Evolutionary conservation across 2,797 vertebrate genomes (phyloP).

Genomic region (Artibeus jamaicensis): DNA sequence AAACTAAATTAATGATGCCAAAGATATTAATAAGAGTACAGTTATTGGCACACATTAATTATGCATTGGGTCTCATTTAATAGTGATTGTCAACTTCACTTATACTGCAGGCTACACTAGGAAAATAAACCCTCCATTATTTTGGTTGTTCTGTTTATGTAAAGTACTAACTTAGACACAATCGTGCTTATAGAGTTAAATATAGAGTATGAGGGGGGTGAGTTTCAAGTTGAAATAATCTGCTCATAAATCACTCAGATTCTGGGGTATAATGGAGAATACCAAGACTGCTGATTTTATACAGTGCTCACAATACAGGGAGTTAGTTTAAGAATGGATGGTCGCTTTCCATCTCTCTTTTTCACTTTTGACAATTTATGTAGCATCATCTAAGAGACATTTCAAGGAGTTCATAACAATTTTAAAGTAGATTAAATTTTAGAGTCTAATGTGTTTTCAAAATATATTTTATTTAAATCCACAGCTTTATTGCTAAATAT

Average conservation of each 20-base stretch:
- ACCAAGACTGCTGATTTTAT: neutral
- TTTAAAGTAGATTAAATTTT: constrained; percentile 63
- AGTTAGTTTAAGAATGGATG: constrained; percentile 33
- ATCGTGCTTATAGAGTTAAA: neutral
- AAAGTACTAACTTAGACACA: constrained; percentile 8
- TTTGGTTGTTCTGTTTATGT: neutral
- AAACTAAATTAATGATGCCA: constrained; percentile 47
- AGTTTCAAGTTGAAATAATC: constrained; percentile 25
- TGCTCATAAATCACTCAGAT: neutral
- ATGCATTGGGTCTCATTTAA: constrained; percentile 41
- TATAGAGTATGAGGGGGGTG: neutral
- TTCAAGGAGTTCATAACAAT: constrained; percentile 51
- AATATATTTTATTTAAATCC: constrained; percentile 58
- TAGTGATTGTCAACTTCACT: constrained; percentile 31
- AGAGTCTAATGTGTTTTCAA: constrained; percentile 47
- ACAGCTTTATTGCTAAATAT: constrained; percentile 46
- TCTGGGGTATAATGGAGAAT: neutral
- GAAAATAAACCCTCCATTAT: constrained; percentile 21
- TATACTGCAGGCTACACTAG: neutral
- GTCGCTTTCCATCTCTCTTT: neutral
- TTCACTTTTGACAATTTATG: constrained; percentile 54
- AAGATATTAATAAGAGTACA: constrained; percentile 38
- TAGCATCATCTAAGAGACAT: constrained; percentile 25
- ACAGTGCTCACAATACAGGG: neutral
- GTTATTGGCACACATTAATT: constrained; percentile 33